Base-by-base conservation (phyloP, 1,140 invertebrate genomes). In the Meloidogyne floridensis region DNA sequence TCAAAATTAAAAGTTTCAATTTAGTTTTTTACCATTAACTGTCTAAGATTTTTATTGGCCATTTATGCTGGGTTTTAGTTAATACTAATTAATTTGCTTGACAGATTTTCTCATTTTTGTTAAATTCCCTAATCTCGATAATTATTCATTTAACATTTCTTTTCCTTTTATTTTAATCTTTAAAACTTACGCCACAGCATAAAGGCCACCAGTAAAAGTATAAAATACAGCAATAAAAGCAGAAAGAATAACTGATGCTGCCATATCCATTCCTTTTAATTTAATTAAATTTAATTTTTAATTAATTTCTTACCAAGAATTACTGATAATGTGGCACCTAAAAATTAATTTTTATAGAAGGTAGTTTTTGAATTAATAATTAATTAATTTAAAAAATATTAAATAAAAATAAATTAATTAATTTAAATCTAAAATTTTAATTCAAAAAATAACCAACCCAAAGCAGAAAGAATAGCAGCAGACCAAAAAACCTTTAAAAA, bases 141-240 rank as follows among this genome's bases (percentile, higher is more conserved):
- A 32, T 32, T 32, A 32, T 1, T 1, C 2, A 32, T 32, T 32
- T 32, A 1, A 2, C 1, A 1, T 32, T 32, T 32, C 32, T 32
- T 32, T 32, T 1, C 32, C 1, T 32, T 1, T 1, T 2, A 32
- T 32, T 32, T 32, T 1, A 32, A 32, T 32, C 32, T 32, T 5
- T 20, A 32, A 15, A 71, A 18, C 98, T 90, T 98, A 99, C 0
- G 97, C 97, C 56, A 99, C 97, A 65, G 96, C 95, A 91, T 98
- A 98, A 10, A 98, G 93, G 0, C 97, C 97, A 1, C 97, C 97
- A 90, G 98, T 96, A 18, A 98, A 92, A 0, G 97, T 99, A 92
- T 99, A 99, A 91, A 97, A 94, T 43, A 98, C 94, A 15, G 97
- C 97, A 83, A 99, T 96, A 90, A 94, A 95, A 3, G 97, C 94